Evolutionary conservation across 2,113 vertebrate genomes (phyloP).

Genomic region (Paradisaea rubra): DNA sequence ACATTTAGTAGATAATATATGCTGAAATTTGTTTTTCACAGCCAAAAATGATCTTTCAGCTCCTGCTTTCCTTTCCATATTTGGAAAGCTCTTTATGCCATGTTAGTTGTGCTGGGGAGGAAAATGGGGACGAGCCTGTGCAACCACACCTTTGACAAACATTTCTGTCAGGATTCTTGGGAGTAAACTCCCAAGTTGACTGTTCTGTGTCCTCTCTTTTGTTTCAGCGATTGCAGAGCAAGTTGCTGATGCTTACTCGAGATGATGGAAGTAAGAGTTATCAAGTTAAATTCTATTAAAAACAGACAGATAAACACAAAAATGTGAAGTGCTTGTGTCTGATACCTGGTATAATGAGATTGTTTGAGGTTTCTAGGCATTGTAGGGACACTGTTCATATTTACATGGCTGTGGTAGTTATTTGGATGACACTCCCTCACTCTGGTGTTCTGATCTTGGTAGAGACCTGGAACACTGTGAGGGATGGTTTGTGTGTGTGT

Average conservation of each 20-base stretch:
- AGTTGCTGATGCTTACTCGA: constrained; percentile 60
- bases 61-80: neutral
- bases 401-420: neutral
- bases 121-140: neutral
- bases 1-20: neutral
- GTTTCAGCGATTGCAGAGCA: constrained; percentile 70
- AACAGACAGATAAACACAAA: neutral
- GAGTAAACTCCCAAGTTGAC: neutral
- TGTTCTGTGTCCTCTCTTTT: neutral
- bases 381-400: neutral
- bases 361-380: neutral
- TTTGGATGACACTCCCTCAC: neutral
- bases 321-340: neutral
- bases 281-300: neutral
- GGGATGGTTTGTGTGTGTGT: neutral
- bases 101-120: neutral
- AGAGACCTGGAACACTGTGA: neutral
- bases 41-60: neutral
- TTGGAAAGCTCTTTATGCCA: neutral
- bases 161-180: neutral
- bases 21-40: neutral
- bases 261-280: constrained; percentile 67
- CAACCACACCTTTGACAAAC: neutral
- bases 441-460: neutral
- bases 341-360: neutral